Base-by-base conservation (phyloP, 1,140 invertebrate species). In the Elysia chlorotica region DNA sequence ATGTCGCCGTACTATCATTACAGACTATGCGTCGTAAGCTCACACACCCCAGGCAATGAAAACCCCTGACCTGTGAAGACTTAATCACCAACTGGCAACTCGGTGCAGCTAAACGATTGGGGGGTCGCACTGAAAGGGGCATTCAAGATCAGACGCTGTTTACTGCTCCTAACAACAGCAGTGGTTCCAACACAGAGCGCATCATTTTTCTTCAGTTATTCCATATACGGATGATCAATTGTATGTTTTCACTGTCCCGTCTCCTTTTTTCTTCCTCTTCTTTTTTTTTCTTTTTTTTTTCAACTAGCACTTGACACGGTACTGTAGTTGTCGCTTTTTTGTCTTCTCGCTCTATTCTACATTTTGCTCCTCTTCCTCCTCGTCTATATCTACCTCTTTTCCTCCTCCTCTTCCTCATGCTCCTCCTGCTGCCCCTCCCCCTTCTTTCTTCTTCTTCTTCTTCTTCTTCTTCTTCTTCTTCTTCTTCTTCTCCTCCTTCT, bases 191-290 rank as follows among this genome's bases (percentile, higher is more conserved):
- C 41, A 48, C 41, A 14, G n/a, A 48, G 41, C n/a, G n/a, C 41
- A 48, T 48, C n/a, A 10, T 48, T 48, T n/a, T 48, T 48, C 41
- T 48, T 48, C 41, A 14, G 10, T 48, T 48, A 14, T 33, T 65
- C 36, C 10, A n/a, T n/a, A n/a, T n/a, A n/a, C n/a, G n/a, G n/a
- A n/a, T n/a, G n/a, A n/a, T n/a, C n/a, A n/a, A n/a, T n/a, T n/a
- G n/a, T n/a, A n/a, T 17, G 14, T 54, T 21, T n/a, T 56, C n/a
- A 19, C 31, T 17, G 5, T 30, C 38, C 54, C 25, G 28, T 36
- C 53, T 35, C 25, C 53, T 19, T 59, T 59, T 25, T 59, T 59
- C 56, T 59, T 59, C 56, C 28, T 59, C 56, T 59, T 59, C 56
- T 59, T 59, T 25, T 59, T 59, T 25, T 59, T 59, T 25, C 28